phyloP scores from a whole-genome alignment of 1,140 invertebrate genomes.

The Apis florea region DNA sequence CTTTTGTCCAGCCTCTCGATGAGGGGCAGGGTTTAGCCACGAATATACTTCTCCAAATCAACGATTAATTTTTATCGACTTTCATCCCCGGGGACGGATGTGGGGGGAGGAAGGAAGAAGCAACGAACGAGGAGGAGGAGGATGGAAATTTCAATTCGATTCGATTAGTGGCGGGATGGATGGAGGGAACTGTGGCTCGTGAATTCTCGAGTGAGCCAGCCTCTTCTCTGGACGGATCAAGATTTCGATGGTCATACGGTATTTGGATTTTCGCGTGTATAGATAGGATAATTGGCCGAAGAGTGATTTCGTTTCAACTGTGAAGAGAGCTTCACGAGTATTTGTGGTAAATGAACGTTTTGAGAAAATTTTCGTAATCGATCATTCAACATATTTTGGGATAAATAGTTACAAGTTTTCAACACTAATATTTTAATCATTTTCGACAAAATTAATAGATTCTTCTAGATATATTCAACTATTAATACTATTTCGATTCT shows the following conservation, averaged over 20 bases:
- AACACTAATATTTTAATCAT: too few species aligned
- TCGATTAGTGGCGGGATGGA: conserved; percentile 62
- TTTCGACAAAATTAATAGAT: too few species aligned
- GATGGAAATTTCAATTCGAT: conserved; percentile 72
- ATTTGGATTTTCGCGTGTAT: conserved; percentile 4
- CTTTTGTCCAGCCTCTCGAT: background rate
- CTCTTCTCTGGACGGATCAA: background rate
- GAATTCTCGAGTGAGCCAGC: conserved; percentile 64
- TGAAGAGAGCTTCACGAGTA: too few species aligned
- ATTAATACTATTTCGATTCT: too few species aligned
- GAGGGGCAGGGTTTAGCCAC: background rate
- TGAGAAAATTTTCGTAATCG: too few species aligned
- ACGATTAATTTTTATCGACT: conserved; percentile 69
- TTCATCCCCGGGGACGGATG: conserved; percentile 21
- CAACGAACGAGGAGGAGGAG: conserved; percentile 49
- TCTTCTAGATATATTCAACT: too few species aligned
- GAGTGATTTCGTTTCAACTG: background rate
- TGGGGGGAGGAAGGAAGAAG: conserved; percentile 7
- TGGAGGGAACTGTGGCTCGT: conserved; percentile 50
- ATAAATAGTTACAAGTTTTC: too few species aligned
- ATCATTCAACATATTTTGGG: too few species aligned
- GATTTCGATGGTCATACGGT: conserved; percentile 36
- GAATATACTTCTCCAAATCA: conserved; percentile 53
- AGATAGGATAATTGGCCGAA: background rate
- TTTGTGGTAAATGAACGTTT: too few species aligned